Percentiles rank a stretch among this genome's conserved stretches.
These are phyloP conservation scores for Cheiracanthium punctorium DNA, from an alignment of 2,888 invertebrate species.

Conservation along the genomic window DNA sequence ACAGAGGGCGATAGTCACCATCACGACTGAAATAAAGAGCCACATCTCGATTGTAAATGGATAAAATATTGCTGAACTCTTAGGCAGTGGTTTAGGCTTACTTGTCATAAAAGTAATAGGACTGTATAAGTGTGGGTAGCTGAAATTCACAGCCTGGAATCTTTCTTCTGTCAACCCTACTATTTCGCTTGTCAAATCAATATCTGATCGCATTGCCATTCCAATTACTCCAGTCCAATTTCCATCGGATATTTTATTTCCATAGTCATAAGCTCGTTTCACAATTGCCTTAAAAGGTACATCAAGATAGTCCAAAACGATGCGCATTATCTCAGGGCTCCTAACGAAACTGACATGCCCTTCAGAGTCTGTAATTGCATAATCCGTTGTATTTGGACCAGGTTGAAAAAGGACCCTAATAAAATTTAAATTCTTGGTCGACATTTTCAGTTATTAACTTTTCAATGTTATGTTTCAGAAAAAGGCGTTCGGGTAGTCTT, in stretches of 20 bases:
- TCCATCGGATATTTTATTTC: background rate
- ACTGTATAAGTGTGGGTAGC: background rate
- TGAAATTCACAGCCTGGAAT: background rate
- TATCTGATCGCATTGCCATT: background rate
- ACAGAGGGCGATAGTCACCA: background rate
- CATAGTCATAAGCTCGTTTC: background rate
- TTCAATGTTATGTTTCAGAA: too few species aligned
- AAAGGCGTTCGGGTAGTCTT: too few species aligned
- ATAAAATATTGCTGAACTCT: background rate
- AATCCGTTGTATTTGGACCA: too few species aligned
- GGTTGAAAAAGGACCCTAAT: too few species aligned
- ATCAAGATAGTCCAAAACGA: background rate
- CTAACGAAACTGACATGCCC: too few species aligned
- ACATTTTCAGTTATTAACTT: too few species aligned
- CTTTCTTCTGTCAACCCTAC: background rate
- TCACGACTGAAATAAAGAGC: background rate
- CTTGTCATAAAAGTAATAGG: background rate
- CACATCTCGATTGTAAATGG: background rate
- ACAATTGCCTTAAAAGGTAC: background rate
- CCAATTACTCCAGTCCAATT: constrained; percentile 20
- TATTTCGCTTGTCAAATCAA: background rate
- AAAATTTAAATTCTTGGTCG: too few species aligned
- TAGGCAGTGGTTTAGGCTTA: background rate
- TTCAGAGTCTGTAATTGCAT: too few species aligned
- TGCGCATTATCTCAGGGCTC: too few species aligned